Conservation (phyloP, 2,113 vertebrate species). For the Cnemophilus loriae region DNA sequence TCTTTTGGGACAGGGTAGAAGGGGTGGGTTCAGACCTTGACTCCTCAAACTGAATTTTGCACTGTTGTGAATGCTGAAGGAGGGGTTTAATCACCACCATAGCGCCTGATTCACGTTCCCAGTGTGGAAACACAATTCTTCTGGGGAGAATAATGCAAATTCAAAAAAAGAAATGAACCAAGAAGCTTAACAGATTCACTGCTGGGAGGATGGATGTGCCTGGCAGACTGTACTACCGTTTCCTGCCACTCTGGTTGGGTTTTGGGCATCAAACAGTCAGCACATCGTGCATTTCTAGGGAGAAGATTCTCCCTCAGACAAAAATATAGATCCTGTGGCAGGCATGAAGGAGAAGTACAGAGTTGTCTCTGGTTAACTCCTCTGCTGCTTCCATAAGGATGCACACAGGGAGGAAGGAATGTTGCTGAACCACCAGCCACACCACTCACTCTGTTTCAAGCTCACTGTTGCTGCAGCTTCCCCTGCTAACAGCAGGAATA, state of each 20-base stretch:
- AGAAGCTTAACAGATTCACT: neutral
- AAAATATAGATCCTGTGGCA: neutral
- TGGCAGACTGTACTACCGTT: neutral
- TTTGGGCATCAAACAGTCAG: neutral
- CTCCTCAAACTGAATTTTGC: neutral
- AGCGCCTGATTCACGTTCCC: neutral
- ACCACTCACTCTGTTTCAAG: neutral
- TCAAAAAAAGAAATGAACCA: rapidly evolving
- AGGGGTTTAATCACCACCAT: neutral
- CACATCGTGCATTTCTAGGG: neutral
- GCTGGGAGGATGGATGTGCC: neutral
- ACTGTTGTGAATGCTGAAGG: neutral
- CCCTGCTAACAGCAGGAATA: neutral
- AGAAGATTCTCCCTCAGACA: neutral
- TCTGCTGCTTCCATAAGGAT: neutral
- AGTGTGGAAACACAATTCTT: neutral
- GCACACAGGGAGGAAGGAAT: neutral
- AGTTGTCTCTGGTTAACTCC: neutral
- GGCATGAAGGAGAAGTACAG: neutral
- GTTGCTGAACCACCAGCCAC: neutral
- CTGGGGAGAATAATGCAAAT: neutral
- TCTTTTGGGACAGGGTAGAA: neutral
- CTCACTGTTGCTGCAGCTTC: neutral
- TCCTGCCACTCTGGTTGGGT: neutral
- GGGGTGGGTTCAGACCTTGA: neutral